Evolutionary conservation across 2,113 vertebrate genomes (phyloP), one percentile per base, ranked within the genome.

Genomic region (Gadus macrocephalus): DNA sequence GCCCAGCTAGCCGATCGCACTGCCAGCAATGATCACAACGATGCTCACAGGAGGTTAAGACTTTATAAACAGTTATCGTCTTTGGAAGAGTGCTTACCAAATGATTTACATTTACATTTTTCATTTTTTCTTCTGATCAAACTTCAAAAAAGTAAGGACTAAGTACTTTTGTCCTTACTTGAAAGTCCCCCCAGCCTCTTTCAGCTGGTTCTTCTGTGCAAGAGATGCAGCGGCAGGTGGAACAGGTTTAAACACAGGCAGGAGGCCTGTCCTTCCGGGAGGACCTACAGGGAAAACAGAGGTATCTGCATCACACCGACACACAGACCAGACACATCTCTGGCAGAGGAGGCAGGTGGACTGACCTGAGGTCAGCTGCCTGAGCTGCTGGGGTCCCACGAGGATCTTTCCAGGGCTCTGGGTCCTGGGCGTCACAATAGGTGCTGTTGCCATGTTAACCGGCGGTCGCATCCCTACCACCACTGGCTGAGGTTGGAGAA

Each of bases 131-230:
- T 31, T 31, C 5, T 31, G 28, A 5, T 31, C 28, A 31, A 31
- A 31, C 28, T 31, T 31, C 28, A 31, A 20, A 20, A 20, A 20
- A 20, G 20, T 20, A 20, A 20, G 20, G 20, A 20, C 20, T 1
- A 20, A 20, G 42, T 49, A 49, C 12, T 58, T 58, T 38, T 64
- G 35, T 7, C 78, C 95, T 93, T 87, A 99, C 97, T 95, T 94
- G 85, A 98, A 98, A 55, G 94, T 94, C 70, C 94, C 94, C 78
- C 95, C 95, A 22, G 94, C 94, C 85, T 98, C 96, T 87, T 94
- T 98, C 70, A 95, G 89, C 81, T 95, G 97, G 83, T 93, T 96
- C 83, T 91, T 97, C 83, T 96, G 96, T 70, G 91, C 91, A 62
- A 87, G 91, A 9, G 90, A 95, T 91, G 82, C 87, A 77, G 92